Base-by-base conservation (phyloP, 2,113 vertebrate species). In the Hylia prasina region DNA sequence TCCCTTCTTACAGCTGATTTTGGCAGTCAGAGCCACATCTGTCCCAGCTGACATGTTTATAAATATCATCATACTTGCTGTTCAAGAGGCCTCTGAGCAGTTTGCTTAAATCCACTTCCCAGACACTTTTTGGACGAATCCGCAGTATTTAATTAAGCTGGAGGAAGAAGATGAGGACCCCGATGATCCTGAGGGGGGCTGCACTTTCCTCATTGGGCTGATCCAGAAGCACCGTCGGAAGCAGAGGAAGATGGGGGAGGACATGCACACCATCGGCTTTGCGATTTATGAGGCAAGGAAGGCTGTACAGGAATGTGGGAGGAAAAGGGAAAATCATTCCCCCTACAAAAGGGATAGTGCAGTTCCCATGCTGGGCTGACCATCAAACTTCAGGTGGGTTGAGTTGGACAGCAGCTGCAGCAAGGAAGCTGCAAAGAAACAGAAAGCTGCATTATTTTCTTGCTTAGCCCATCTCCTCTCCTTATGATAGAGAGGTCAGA, bases 61-160 rank as follows among this genome's bases (percentile, higher is more conserved):
- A 14, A n/a, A 3, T 12, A 30, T 45, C 31, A 6, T 12, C 24
- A 14, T 0, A 0, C 35, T 12, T 93, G 76, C 35, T 87, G 66
- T 53, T 51, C 61, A 68, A 68, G 54, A 71, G 75, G 15, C 27
- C 40, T 53, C 71, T 94, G 48, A 91, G 21, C 45, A 22, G 39
- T 92, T 83, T 82, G 19, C 23, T 24, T 92, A 65, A 90, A 92
- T 92, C 58, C 23, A 15, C 16, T 90, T 93, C 11, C 28, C 97
- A 99, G 99, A 99, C 82, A 99, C 99, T 0, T 99, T 99, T 98
- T 99, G 99, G 99, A 99, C 70, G 8, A 99, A 99, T 61, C 99
- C 99, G 0, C 99, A 99, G 96, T 99, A 98, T 71, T 96, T 99
- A 60, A 98, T 99, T 93, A 98, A 98, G 92, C 97, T 99, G 98